phyloP scores from a whole-genome alignment of 2,888 invertebrate genomes.

The Protodeltote pygarga region DNA sequence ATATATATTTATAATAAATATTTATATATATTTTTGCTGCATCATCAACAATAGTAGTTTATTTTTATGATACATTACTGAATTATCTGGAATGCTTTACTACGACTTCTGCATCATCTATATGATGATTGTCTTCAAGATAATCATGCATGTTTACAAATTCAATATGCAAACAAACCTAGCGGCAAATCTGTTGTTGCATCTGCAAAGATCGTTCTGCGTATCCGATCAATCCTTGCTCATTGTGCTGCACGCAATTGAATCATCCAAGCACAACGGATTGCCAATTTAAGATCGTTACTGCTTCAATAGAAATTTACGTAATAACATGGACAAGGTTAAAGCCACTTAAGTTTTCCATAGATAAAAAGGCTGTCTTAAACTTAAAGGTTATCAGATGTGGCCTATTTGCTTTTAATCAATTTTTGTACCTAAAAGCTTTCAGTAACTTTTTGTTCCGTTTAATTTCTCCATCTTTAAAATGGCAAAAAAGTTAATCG shows the following conservation, averaged over 20 bases:
- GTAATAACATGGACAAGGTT: slow-evolving; percentile 52
- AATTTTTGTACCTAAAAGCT: background rate
- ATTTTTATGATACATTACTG: too few relatives aligned
- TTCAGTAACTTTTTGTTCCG: slow-evolving; percentile 4
- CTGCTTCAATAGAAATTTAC: slow-evolving; percentile 62
- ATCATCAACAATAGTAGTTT: too few relatives aligned
- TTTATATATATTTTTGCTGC: too few relatives aligned
- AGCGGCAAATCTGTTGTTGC: slow-evolving; percentile 71
- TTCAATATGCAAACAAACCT: slow-evolving; percentile 60
- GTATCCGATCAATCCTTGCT: slow-evolving; percentile 66
- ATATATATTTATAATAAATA: too few relatives aligned
- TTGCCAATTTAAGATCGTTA: slow-evolving; percentile 72
- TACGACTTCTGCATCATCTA: too few relatives aligned
- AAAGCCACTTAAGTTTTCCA: slow-evolving; percentile 9
- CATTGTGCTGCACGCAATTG: slow-evolving; percentile 65
- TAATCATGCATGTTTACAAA: slow-evolving; percentile 37
- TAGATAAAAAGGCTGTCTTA: background rate
- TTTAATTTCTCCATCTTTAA: slow-evolving; percentile 16
- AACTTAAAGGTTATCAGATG: background rate
- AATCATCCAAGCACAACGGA: slow-evolving; percentile 66
- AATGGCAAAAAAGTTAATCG: slow-evolving; percentile 13
- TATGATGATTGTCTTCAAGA: slow-evolving; percentile 30
- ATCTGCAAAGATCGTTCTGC: slow-evolving; percentile 55
- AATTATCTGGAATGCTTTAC: slow-evolving; percentile 9
- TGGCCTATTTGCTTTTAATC: background rate